These are phyloP conservation scores for Gortyna flavago DNA, from an alignment of 2,888 invertebrate species.

Conservation along the genomic window DNA sequence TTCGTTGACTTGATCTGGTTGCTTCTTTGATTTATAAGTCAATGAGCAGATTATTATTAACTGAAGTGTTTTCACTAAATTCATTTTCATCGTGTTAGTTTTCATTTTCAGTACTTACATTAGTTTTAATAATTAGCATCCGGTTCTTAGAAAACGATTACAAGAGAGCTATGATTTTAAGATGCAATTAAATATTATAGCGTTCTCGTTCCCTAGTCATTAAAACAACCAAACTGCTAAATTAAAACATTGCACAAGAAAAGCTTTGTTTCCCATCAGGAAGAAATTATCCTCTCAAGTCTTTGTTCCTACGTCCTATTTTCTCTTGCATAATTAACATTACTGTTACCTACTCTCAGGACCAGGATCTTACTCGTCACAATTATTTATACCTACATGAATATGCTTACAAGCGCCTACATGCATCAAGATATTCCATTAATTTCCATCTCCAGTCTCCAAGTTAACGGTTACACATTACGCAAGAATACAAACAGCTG, in stretches of 20 bases:
- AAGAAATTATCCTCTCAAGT: conserved; percentile 2
- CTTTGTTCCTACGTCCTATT: conserved; percentile 38
- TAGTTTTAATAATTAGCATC: conserved; percentile 33
- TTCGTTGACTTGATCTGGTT: conserved; percentile 24
- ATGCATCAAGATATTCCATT: conserved; percentile 56
- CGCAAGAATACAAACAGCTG: conserved; percentile 58
- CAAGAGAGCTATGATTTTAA: conserved; percentile 37
- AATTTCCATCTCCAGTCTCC: conserved; percentile 56
- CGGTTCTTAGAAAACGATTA: conserved; percentile 52
- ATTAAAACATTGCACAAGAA: conserved; percentile 16
- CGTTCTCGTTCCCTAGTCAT: conserved; percentile 27
- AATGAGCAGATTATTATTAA: neutral
- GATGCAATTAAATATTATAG: conserved; percentile 50
- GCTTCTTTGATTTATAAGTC: conserved; percentile 18
- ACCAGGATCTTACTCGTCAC: conserved; percentile 57
- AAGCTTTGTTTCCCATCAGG: conserved; percentile 5
- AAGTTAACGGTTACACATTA: conserved; percentile 56
- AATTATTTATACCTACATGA: conserved; percentile 59
- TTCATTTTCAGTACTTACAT: conserved; percentile 17
- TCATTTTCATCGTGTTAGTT: conserved; percentile 9
- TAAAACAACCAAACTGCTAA: conserved; percentile 20
- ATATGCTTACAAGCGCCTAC: conserved; percentile 53
- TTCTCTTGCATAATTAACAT: conserved; percentile 34
- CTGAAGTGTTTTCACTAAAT: neutral
- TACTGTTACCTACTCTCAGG: conserved; percentile 38